These are phyloP conservation scores for Apogon hyalosoma DNA, from an alignment of 2,797 vertebrate genomes.

Conservation along the genomic window DNA sequence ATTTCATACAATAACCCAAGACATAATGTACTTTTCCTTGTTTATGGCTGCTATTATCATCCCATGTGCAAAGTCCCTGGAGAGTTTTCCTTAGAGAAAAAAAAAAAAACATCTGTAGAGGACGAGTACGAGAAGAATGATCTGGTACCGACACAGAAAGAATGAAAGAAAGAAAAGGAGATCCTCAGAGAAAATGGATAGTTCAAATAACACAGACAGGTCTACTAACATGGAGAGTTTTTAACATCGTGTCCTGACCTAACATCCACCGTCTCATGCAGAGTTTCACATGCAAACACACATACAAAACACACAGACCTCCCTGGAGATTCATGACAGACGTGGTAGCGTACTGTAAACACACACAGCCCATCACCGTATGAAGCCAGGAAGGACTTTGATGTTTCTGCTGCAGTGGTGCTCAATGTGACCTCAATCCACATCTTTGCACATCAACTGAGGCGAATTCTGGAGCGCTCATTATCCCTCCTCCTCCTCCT, in stretches of 20 bases:
- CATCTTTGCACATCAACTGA: constrained; percentile 42
- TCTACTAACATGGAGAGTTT: constrained; percentile 52
- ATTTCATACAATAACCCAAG: background rate
- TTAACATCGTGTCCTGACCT: constrained; percentile 3
- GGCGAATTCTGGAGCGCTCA: constrained; percentile 36
- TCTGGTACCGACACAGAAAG: constrained; percentile 16
- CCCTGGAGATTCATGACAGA: constrained; percentile 23
- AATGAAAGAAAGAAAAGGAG: background rate
- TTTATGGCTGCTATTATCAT: constrained; percentile 8
- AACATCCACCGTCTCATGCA: constrained; percentile 32
- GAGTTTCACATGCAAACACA: constrained; percentile 17
- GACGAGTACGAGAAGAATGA: constrained; percentile 26
- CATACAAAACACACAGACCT: constrained; percentile 3
- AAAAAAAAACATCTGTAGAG: background rate
- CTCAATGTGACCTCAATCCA: constrained; percentile 65
- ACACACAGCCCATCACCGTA: constrained; percentile 11
- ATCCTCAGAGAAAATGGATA: constrained; percentile 47
- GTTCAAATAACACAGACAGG: constrained; percentile 50
- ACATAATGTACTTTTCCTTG: background rate
- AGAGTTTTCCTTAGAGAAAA: constrained; percentile 10
- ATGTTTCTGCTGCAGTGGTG: constrained; percentile 48
- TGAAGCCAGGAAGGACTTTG: constrained; percentile 30
- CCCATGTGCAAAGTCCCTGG: background rate
- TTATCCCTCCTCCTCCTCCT: constrained; percentile 20
- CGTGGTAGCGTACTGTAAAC: constrained; percentile 30